Evolutionary conservation across 2,113 vertebrate species (phyloP), one percentile per base, ranked within the genome.

Genomic region (Zapornia atra): DNA sequence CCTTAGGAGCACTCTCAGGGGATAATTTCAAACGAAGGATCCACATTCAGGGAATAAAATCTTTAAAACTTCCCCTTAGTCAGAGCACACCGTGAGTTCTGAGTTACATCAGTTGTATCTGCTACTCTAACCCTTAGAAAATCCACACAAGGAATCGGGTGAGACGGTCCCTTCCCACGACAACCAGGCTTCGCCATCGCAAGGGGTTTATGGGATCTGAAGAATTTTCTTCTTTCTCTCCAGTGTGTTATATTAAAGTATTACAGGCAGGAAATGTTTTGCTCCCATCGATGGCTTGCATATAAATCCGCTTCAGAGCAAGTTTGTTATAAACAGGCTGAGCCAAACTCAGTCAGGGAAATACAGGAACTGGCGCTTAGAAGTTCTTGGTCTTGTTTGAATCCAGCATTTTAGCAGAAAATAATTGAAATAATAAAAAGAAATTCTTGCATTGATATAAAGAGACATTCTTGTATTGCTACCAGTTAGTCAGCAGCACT

Each of bases 301-400:
- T 12, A 34, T 7, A 53, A 61, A 70, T 46, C 12, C 5, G 10
- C 72, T 57, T 65, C 48, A 29, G 31, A 82, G 13, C 34, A 33
- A 61, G 29, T 38, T 6, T 0, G 0, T 33, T 80, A n/a, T 34
- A 20, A 60, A 7, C 9, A 34, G 51, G 9, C 5, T 1, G 12
- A 51, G 12, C 36, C 63, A 28, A 44, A 44, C 24, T 22, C 21
- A 2, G 36, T 18, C 80, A n/a, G 4, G 0, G 2, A 46, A 89
- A 12, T 7, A 24, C 24, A 79, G 38, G 29, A 83, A n/a, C 8
- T 0, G 11, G 9, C 53, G 40, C 34, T 69, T n/a, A 38, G 42
- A 21, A 12, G 25, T 40, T 22, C 60, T 70, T 0, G 1, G 26
- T 38, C 8, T 13, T 22, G 80, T 31, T 20, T 75, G 38, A 36